A percentile compares a stretch with the other conserved stretches of the same genome.
phyloP scores from a whole-genome alignment of 1,140 invertebrate species.

The Xylocopa sonorina region DNA sequence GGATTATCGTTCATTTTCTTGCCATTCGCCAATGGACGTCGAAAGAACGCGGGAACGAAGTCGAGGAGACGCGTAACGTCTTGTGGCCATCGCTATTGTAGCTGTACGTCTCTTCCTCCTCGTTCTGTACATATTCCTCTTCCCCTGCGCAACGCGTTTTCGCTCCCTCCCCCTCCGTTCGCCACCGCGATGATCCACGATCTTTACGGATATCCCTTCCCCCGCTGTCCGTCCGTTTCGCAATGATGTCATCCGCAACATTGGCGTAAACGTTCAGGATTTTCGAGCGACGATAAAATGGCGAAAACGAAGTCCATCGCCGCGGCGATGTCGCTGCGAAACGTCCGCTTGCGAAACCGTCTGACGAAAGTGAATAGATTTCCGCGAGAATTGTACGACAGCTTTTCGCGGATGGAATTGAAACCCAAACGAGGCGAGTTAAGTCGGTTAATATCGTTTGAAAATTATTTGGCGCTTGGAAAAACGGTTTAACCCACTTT shows the following conservation, averaged over 20 bases:
- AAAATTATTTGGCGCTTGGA: background rate
- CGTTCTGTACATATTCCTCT: slow-evolving; percentile 44
- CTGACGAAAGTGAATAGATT: background rate
- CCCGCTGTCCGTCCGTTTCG: slow-evolving; percentile 52
- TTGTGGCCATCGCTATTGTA: slow-evolving; percentile 30
- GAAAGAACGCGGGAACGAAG: too few relatives aligned
- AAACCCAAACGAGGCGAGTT: background rate
- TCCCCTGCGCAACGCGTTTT: background rate
- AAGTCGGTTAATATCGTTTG: background rate
- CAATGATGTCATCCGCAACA: slow-evolving; percentile 73
- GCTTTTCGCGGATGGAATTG: slow-evolving; percentile 2
- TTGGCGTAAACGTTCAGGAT: slow-evolving; percentile 53
- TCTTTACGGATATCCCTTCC: slow-evolving; percentile 58
- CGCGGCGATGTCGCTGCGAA: too few relatives aligned
- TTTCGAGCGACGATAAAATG: slow-evolving; percentile 8
- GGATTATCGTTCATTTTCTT: too few relatives aligned
- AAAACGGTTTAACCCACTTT: slow-evolving; percentile 11
- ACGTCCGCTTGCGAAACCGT: background rate
- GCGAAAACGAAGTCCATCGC: background rate
- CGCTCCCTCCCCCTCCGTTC: background rate
- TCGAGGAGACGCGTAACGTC: background rate
- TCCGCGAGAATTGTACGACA: background rate
- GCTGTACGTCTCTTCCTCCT: slow-evolving; percentile 34
- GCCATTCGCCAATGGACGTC: too few relatives aligned
- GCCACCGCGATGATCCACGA: slow-evolving; percentile 58